Conservation (phyloP, 2,797 vertebrate species). For the Lacerta agilis region DNA sequence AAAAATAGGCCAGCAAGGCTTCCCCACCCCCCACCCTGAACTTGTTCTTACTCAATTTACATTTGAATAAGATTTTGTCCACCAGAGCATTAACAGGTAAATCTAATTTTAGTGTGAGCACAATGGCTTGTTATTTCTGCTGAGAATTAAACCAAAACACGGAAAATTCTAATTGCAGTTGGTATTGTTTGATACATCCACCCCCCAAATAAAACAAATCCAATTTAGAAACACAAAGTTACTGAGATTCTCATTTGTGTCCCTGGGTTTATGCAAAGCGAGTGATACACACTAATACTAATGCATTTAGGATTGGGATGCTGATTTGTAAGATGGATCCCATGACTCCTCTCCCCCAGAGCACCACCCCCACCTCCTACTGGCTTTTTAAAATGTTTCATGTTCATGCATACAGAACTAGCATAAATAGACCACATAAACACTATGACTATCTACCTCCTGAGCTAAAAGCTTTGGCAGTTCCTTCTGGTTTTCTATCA, state of each 20-base stretch:
- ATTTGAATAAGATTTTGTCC: constrained; percentile 35
- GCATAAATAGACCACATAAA: constrained; percentile 12
- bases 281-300: background rate
- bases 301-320: constrained; percentile 22
- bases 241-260: constrained; percentile 14
- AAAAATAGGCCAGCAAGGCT: background rate
- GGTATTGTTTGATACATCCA: background rate
- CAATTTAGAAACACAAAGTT: constrained; percentile 19
- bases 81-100: constrained; percentile 37
- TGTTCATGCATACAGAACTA: constrained; percentile 25
- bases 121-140: constrained; percentile 21
- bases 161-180: constrained; percentile 15
- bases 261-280: background rate
- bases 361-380: background rate
- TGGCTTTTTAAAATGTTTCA: constrained; percentile 20
- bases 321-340: constrained; percentile 13
- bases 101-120: constrained; percentile 33
- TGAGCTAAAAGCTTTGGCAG: background rate
- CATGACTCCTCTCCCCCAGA: background rate
- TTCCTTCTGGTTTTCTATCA: constrained; percentile 1
- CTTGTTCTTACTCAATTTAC: constrained; percentile 24
- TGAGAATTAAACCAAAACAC: constrained; percentile 27
- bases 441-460: background rate
- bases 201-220: background rate
- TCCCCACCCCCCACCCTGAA: too few relatives aligned